A percentile compares a stretch with the other conserved stretches of the same genome.
These are phyloP conservation scores for Elgaria multicarinata DNA, from an alignment of 2,113 vertebrate species.

Conservation along the genomic window DNA sequence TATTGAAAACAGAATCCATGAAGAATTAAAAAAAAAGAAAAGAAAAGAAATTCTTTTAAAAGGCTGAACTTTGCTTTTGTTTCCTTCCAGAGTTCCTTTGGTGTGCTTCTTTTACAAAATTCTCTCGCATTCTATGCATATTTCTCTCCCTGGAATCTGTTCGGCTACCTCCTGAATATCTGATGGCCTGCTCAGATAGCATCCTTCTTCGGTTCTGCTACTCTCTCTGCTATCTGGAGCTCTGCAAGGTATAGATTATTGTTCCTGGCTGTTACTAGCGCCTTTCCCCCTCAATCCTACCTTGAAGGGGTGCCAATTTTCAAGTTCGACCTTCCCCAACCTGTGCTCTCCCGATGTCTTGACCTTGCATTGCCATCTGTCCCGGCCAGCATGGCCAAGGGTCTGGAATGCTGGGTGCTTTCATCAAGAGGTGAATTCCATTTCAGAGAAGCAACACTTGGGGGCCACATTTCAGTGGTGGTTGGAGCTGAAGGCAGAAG, in stretches of 20 bases:
- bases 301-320: neutral
- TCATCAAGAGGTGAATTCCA: too few relatives aligned
- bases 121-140: slow-evolving; percentile 6
- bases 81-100: slow-evolving; percentile 15
- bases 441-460: too few relatives aligned
- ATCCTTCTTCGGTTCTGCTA: neutral
- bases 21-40: slow-evolving; percentile 23
- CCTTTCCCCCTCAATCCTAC: neutral
- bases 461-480: too few relatives aligned
- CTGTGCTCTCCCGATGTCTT: too few relatives aligned
- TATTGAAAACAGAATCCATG: slow-evolving; percentile 43
- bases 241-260: neutral
- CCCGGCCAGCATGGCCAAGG: too few relatives aligned
- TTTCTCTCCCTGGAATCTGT: slow-evolving; percentile 24
- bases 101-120: slow-evolving; percentile 14
- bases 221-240: neutral
- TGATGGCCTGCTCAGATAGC: slow-evolving; percentile 5
- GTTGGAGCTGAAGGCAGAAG: too few relatives aligned
- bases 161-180: slow-evolving; percentile 2
- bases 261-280: neutral
- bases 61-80: slow-evolving; percentile 31
- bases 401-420: too few relatives aligned
- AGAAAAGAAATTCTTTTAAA: neutral
- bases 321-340: too few relatives aligned
- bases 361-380: too few relatives aligned